Percentiles rank a stretch among this genome's conserved stretches.
These are phyloP conservation scores for Ceyx erithaca DNA, from an alignment of 2,797 vertebrate species.

Conservation along the genomic window DNA sequence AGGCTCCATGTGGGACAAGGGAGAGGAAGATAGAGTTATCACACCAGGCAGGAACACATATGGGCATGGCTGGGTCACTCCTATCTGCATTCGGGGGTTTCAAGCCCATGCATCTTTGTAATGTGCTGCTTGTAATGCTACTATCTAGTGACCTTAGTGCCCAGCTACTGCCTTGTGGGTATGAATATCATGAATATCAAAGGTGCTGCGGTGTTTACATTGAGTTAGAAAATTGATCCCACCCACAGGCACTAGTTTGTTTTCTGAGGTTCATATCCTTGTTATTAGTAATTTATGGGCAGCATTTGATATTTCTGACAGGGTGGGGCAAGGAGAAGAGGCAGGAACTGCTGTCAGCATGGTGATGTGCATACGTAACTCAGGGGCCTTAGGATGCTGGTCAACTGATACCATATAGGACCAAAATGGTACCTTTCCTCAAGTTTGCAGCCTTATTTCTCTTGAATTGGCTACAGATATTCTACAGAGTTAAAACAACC, in stretches of 20 bases:
- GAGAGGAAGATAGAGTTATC: not conserved
- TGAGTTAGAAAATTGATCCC: slow-evolving; percentile 19
- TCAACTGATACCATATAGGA: accelerated
- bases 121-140: not conserved
- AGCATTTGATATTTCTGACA: not conserved
- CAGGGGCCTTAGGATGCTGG: not conserved
- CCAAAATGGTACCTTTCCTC: not conserved
- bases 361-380: not conserved
- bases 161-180: slow-evolving; percentile 31
- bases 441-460: not conserved
- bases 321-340: not conserved
- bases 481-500: not conserved
- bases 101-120: slow-evolving; percentile 3
- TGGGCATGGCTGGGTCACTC: not conserved
- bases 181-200: slow-evolving; percentile 39
- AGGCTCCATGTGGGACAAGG: not conserved
- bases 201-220: not conserved
- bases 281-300: slow-evolving; percentile 5
- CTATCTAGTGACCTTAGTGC: not conserved
- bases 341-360: not conserved
- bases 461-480: not conserved
- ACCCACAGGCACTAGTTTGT: not conserved
- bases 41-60: not conserved
- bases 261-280: not conserved
- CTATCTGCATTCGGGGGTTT: not conserved